Base-by-base conservation (phyloP, 2,113 vertebrate genomes). In the Takifugu bimaculatus region DNA sequence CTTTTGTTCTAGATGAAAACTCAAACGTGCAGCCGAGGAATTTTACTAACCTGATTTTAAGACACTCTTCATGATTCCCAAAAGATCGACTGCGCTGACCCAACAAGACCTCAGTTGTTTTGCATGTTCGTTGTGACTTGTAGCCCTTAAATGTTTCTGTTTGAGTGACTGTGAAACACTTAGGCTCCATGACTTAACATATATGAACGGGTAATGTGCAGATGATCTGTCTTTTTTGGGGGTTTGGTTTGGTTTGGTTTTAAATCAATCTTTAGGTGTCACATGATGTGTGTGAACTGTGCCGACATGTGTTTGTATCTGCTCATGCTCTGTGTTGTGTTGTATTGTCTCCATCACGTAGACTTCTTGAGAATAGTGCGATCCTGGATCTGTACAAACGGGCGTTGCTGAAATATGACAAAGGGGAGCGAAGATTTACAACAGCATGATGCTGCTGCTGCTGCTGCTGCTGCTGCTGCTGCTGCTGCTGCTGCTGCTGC, bases 301-400 rank as follows among this genome's bases (percentile, higher is more conserved):
- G 74, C 44, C 65, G 54, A 66, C 62, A 55, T 77, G 60, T 72
- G 50, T 53, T 14, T 44, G 49, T 45, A 50, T 66, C 55, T 76
- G 78, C 89, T 83, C 87, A 84, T 90, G 83, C 88, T 91, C 88
- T 89, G 60, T 90, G 88, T 86, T 91, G 79, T 93, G 90, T 93
- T 88, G 78, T 91, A 11, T 93, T 94, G 92, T 96, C 93, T 94
- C 89, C 91, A 92, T 93, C 91, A 92, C 92, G 86, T 96, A 96
- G 93, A 95, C 92, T 92, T 91, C 92, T 95, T 93, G 93, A 92
- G 88, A 93, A 92, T 92, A 95, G 91, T 92, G 89, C 87, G 77
- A 88, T 92, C 93, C 92, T 91, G 93, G 82, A 92, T 92, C 93
- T 90, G 87, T 94, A 87, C 88, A 92, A 95, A 91, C 93, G 80